phyloP scores from a whole-genome alignment of 2,888 invertebrate species.

The Latrodectus elegans region DNA sequence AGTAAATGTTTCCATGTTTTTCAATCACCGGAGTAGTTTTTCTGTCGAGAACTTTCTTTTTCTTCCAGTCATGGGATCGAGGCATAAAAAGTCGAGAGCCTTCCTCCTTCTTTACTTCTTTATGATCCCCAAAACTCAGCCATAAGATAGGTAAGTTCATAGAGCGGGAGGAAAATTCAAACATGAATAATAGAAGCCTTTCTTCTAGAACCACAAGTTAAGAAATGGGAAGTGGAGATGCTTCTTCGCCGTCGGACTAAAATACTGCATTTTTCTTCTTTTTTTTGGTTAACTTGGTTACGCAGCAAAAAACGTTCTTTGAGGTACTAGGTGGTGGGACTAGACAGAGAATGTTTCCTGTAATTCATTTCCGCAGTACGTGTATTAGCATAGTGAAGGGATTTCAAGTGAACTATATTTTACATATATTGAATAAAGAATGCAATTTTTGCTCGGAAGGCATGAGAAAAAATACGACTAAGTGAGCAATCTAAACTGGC shows the following conservation, averaged over 20 bases:
- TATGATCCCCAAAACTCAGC: conserved; percentile 19
- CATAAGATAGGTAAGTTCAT: conserved; percentile 1
- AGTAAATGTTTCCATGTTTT: conserved; percentile 40
- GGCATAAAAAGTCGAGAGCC: conserved; percentile 44
- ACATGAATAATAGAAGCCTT: conserved; percentile 54
- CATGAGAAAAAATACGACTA: no score
- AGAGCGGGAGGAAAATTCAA: conserved; percentile 24
- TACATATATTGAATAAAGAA: conserved; percentile 54
- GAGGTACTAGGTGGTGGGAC: neutral
- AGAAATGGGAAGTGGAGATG: neutral
- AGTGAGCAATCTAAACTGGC: no score
- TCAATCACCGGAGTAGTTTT: conserved; percentile 53
- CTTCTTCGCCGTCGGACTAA: neutral
- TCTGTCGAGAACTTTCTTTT: conserved; percentile 46
- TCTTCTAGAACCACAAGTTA: conserved; percentile 30
- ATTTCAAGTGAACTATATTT: conserved; percentile 21
- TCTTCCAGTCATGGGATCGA: conserved; percentile 7
- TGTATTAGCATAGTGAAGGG: conserved; percentile 5
- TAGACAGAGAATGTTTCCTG: conserved; percentile 14
- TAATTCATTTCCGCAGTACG: conserved; percentile 41
- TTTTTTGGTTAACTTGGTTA: neutral
- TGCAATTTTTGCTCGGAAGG: neutral
- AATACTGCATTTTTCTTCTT: neutral
- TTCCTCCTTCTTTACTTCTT: conserved; percentile 17
- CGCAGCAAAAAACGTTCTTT: neutral